phyloP scores from a whole-genome alignment of 2,797 vertebrate genomes.

The Glyptemys insculpta region DNA sequence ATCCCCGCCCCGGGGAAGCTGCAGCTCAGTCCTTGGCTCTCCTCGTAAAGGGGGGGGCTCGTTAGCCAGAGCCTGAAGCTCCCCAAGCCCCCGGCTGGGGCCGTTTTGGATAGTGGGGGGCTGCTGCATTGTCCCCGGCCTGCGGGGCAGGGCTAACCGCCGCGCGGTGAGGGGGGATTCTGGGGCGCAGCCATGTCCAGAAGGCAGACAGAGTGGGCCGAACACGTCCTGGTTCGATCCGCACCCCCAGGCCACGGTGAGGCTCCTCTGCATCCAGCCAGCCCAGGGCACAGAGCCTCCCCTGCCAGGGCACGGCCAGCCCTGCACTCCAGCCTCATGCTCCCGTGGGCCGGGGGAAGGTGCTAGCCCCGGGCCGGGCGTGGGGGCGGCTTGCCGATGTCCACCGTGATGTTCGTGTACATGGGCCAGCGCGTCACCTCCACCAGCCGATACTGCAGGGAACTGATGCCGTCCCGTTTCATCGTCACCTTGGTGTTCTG shows the following conservation, averaged over 20 bases:
- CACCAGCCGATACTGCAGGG: conserved; percentile 92
- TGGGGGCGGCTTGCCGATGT: conserved; percentile 93
- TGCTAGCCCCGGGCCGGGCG: conserved; percentile 90
- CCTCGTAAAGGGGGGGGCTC: neutral
- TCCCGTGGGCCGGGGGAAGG: neutral
- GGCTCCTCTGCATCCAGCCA: neutral
- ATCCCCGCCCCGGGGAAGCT: neutral
- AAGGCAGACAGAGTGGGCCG: conserved; percentile 46
- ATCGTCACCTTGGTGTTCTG: conserved; percentile 99
- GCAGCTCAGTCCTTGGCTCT: neutral
- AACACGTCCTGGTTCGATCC: conserved; percentile 50
- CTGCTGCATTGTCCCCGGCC: neutral
- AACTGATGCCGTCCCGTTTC: conserved; percentile 97
- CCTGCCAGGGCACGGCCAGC: neutral
- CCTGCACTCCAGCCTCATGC: neutral
- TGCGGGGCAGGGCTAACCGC: conserved; percentile 30
- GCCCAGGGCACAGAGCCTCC: neutral
- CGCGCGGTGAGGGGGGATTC: neutral
- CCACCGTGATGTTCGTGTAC: conserved; percentile 98
- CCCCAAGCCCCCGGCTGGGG: neutral
- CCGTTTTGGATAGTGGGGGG: neutral
- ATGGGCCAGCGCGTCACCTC: conserved; percentile 91
- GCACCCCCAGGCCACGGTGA: neutral
- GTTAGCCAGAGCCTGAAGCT: neutral
- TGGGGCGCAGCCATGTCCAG: conserved; percentile 14